These are phyloP conservation scores for Drosophila lini DNA, from an alignment of 1,140 invertebrate species.

Conservation along the genomic window DNA sequence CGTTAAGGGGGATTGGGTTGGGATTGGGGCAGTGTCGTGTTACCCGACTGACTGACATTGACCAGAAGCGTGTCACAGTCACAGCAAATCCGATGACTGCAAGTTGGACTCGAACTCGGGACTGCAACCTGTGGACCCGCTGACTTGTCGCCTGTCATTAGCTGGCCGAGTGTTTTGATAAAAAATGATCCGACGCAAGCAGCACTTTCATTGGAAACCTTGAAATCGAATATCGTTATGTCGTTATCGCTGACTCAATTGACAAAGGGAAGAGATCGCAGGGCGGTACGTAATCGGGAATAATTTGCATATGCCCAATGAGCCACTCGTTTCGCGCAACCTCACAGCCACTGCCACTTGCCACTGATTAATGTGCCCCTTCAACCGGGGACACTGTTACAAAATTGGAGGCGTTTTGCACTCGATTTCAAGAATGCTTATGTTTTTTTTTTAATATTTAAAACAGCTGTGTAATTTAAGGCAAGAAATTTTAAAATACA, in stretches of 20 bases:
- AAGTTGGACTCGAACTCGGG: not conserved
- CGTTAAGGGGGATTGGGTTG: slow-evolving; percentile 11
- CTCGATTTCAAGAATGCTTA: too few relatives aligned
- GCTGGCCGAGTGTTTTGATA: slow-evolving; percentile 59
- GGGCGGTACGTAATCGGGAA: slow-evolving; percentile 35
- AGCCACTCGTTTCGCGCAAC: slow-evolving; percentile 73
- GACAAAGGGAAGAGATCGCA: slow-evolving; percentile 31
- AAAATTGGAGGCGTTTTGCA: not conserved
- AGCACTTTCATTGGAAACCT: slow-evolving; percentile 69
- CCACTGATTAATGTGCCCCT: slow-evolving; percentile 68
- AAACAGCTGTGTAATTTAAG: too few relatives aligned
- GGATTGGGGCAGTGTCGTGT: slow-evolving; percentile 17
- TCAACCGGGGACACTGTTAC: slow-evolving; percentile 23
- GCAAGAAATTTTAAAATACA: too few relatives aligned
- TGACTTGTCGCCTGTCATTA: slow-evolving; percentile 78
- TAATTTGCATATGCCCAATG: slow-evolving; percentile 73
- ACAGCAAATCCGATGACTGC: slow-evolving; percentile 8
- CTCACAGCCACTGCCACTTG: slow-evolving; percentile 48
- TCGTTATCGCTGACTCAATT: slow-evolving; percentile 47
- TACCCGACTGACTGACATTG: slow-evolving; percentile 64
- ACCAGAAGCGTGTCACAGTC: slow-evolving; percentile 68
- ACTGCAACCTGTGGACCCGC: slow-evolving; percentile 34
- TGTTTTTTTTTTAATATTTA: too few relatives aligned
- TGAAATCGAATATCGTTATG: slow-evolving; percentile 56
- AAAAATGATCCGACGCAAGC: slow-evolving; percentile 61